These are phyloP conservation scores for Petroica traversi DNA, from an alignment of 2,113 vertebrate genomes.

Conservation along the genomic window DNA sequence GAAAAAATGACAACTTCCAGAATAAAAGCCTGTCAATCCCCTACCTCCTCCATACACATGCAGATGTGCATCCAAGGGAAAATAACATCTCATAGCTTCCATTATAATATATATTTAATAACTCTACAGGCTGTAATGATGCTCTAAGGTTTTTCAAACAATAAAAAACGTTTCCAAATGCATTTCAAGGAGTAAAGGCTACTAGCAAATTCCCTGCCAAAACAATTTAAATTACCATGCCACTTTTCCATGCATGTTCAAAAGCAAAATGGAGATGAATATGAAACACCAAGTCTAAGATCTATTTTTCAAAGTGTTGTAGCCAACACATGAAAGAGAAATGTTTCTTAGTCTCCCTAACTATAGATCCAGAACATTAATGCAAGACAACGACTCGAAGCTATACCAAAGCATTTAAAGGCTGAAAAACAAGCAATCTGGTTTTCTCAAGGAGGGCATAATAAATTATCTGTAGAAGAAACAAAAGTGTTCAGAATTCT, in stretches of 20 bases:
- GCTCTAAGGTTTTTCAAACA: conserved; percentile 18
- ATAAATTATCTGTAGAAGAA: conserved; percentile 73
- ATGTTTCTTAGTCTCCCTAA: conserved; percentile 45
- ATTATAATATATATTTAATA: conserved; percentile 34
- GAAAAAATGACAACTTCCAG: neutral
- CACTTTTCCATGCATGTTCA: conserved; percentile 21
- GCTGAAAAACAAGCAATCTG: conserved; percentile 62
- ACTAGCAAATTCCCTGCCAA: conserved; percentile 26
- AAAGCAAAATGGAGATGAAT: conserved; percentile 61
- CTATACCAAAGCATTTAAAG: conserved; percentile 62
- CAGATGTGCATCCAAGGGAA: neutral
- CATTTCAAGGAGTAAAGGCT: conserved; percentile 32
- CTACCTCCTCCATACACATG: neutral
- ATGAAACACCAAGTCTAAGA: conserved; percentile 58
- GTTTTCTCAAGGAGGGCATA: conserved; percentile 70
- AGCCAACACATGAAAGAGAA: conserved; percentile 59
- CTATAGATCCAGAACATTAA: conserved; percentile 62
- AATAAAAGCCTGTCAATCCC: neutral
- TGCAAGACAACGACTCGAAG: conserved; percentile 64
- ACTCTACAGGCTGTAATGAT: neutral
- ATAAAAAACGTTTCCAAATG: conserved; percentile 13
- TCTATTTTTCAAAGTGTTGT: conserved; percentile 66
- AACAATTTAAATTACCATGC: conserved; percentile 54
- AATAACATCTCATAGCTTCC: neutral
- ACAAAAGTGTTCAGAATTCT: conserved; percentile 69